These are phyloP conservation scores for Barnardius zonarius DNA, from an alignment of 2,113 vertebrate species.

Conservation along the genomic window DNA sequence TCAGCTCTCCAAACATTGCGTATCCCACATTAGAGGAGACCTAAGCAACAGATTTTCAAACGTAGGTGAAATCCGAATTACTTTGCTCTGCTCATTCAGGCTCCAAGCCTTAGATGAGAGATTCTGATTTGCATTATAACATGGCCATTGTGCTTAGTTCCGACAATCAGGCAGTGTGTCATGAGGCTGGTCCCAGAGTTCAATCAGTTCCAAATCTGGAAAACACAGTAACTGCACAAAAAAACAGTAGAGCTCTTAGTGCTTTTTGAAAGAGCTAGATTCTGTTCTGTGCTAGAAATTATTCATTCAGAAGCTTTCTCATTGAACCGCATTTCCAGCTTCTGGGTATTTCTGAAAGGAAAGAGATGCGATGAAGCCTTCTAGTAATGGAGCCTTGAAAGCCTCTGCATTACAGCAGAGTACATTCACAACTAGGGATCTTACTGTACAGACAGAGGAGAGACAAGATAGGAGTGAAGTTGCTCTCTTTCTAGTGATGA, in stretches of 20 bases:
- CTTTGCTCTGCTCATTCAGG: not conserved
- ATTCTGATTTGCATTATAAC: not conserved
- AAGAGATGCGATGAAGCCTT: not conserved
- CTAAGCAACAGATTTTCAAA: not conserved
- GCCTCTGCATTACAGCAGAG: not conserved
- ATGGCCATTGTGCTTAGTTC: not conserved
- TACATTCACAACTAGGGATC: not conserved
- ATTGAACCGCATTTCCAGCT: not conserved
- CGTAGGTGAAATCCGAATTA: not conserved
- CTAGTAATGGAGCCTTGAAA: not conserved
- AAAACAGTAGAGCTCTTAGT: not conserved
- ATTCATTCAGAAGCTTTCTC: conserved; percentile 29
- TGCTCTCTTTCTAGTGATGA: not conserved
- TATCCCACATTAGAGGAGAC: rapidly evolving
- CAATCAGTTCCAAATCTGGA: conserved; percentile 18
- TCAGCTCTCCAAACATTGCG: not conserved
- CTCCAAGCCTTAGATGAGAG: not conserved
- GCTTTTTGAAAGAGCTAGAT: conserved; percentile 20
- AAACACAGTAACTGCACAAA: not conserved
- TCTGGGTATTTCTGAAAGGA: not conserved
- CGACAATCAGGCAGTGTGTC: not conserved
- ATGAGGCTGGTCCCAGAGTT: not conserved
- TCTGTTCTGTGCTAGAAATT: conserved; percentile 38
- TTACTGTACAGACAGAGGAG: not conserved
- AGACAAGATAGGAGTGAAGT: not conserved